These are phyloP conservation scores for Limanda limanda DNA, from an alignment of 2,113 vertebrate species.

Conservation along the genomic window DNA sequence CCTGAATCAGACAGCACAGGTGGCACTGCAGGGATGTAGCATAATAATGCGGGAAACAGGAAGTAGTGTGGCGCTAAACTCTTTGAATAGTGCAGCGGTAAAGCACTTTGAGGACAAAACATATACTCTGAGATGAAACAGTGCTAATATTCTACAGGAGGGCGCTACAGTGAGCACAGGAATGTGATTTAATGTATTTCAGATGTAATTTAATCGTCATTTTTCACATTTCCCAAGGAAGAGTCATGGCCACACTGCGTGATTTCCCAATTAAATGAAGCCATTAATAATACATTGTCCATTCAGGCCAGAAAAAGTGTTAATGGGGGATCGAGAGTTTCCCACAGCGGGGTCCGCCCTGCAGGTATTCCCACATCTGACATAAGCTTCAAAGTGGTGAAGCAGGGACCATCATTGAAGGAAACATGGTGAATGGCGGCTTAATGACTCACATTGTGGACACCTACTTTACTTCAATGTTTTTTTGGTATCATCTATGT, in stretches of 20 bases:
- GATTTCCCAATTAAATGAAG: conserved; percentile 74
- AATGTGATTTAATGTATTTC: conserved; percentile 52
- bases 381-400: conserved; percentile 17
- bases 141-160: conserved; percentile 44
- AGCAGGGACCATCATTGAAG: conserved; percentile 16
- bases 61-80: not conserved
- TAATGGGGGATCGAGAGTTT: conserved; percentile 41
- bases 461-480: not conserved
- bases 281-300: conserved; percentile 73
- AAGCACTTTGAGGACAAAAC: conserved; percentile 38
- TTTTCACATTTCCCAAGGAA: conserved; percentile 66
- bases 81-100: conserved; percentile 5
- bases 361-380: conserved; percentile 36
- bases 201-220: conserved; percentile 66
- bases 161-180: conserved; percentile 32
- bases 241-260: conserved; percentile 49
- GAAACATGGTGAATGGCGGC: conserved; percentile 5
- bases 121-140: conserved; percentile 17
- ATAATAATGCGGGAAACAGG: not conserved
- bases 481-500: no score
- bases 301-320: conserved; percentile 65
- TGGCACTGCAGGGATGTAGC: not conserved
- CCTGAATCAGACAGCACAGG: not conserved
- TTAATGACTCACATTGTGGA: conserved; percentile 8
- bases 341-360: conserved; percentile 32